Base-by-base conservation (phyloP, 2,113 vertebrate genomes). In the Oreochromis aureus region DNA sequence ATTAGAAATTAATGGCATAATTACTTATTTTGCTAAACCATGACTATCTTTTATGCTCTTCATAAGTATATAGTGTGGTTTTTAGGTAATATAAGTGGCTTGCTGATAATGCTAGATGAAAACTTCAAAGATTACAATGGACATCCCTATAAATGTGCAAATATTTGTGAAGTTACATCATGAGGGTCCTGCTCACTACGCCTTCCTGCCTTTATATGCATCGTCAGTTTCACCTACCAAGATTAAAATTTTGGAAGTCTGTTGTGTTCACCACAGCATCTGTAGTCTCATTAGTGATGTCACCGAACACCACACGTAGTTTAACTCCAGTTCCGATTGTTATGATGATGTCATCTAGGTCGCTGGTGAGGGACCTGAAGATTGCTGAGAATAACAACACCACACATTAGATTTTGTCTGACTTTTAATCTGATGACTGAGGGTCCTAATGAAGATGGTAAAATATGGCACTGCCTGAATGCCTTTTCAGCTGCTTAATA, bases 201-300 rank as follows among this genome's bases (percentile, higher is more conserved):
- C 54, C 15, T 55, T 56, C 15, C 59, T 7, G 19, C 12, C 9
- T 27, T 73, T 15, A 4, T 4, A 19, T n/a, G 18, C 16, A 22
- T 34, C 19, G 19, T 15, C 34, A 5, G 22, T 13, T 27, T 27
- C n/a, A 61, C 86, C 3, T 41, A 95, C 95, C 81, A 2, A 71
- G 4, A 3, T 86, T 3, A n/a, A 94, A 90, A 78, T 85, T 51
- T 5, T 0, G 4, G 22, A 95, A 96, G 87, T 96, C 27, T 3
- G 96, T 96, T 12, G 93, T 88, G 93, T 96, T 96, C 81, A 96
- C 95, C 10, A 96, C 86, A 22, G 12, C 95, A 10, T 96, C 6
- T 34, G 32, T 34, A 34, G 32, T 34, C 32, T 96, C 96, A 4
- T 95, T 91, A 2, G 94, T 94, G 63, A 96, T 96, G 91, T 96